phyloP scores from a whole-genome alignment of 1,140 invertebrate genomes.

The Chironomus tepperi region DNA sequence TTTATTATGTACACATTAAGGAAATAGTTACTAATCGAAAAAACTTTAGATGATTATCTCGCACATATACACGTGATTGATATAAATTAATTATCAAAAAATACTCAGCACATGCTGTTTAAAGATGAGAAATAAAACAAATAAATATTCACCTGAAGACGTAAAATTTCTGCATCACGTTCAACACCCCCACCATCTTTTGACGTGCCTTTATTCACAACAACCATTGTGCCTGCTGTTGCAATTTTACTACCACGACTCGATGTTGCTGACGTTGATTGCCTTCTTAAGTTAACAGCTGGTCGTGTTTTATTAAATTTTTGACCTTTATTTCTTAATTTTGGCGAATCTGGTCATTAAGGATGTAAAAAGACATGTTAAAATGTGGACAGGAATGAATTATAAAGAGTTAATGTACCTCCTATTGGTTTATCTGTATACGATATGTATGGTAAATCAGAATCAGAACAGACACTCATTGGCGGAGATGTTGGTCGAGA shows the following conservation, averaged over 20 bases:
- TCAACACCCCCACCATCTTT: constrained; percentile 49
- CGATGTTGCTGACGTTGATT: constrained; percentile 29
- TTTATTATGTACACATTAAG: no score
- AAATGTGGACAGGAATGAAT: not conserved
- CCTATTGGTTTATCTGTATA: constrained; percentile 89
- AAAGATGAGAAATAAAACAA: not conserved
- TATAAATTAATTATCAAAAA: no score
- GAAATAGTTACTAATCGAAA: no score
- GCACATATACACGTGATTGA: no score
- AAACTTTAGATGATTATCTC: no score
- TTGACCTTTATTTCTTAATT: constrained; percentile 52
- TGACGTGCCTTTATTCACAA: constrained; percentile 64
- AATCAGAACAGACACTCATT: constrained; percentile 78
- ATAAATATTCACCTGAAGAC: constrained; percentile 49
- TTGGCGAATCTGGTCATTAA: constrained; percentile 55
- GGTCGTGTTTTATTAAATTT: constrained; percentile 29
- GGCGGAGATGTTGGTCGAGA: constrained; percentile 68
- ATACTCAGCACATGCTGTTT: no score
- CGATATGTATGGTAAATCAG: constrained; percentile 88
- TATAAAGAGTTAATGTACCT: constrained; percentile 39
- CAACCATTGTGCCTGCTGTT: constrained; percentile 55
- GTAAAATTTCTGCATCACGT: constrained; percentile 70
- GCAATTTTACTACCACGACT: constrained; percentile 30
- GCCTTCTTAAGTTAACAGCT: constrained; percentile 29
- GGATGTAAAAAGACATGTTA: not conserved